These are phyloP conservation scores for Heptranchias perlo DNA, from an alignment of 2,113 vertebrate genomes.

Conservation along the genomic window DNA sequence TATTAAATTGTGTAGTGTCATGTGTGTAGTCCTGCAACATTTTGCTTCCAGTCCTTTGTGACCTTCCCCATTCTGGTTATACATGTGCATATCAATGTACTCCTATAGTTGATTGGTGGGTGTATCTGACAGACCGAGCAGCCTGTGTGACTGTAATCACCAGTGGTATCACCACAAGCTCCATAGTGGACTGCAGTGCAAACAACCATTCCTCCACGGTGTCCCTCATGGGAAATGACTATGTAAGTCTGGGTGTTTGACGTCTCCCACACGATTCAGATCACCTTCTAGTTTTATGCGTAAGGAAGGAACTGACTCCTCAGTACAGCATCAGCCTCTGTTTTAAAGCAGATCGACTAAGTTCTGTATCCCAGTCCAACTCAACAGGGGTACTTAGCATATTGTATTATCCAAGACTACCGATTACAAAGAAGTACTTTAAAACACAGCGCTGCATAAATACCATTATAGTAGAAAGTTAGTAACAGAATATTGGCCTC, in stretches of 20 bases:
- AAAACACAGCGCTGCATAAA: background rate
- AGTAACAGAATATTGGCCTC: background rate
- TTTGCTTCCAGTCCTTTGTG: background rate
- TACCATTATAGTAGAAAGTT: background rate
- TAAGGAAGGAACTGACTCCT: background rate
- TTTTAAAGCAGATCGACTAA: background rate
- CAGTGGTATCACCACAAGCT: background rate
- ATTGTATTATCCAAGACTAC: background rate
- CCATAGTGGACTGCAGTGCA: background rate
- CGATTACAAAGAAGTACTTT: background rate
- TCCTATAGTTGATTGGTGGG: background rate
- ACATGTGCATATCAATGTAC: background rate
- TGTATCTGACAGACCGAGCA: background rate
- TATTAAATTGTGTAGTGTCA: background rate
- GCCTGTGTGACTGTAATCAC: background rate
- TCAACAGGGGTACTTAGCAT: background rate
- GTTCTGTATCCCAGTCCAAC: background rate
- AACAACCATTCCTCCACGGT: background rate
- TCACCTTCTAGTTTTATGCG: background rate
- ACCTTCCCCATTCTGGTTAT: background rate
- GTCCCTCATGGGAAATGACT: background rate
- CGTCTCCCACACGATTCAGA: background rate
- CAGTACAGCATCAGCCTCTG: background rate
- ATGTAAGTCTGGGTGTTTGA: background rate
- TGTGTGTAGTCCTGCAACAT: background rate